Conservation (phyloP, 2,888 invertebrate species). For the Ichneumoninae sp. region DNA sequence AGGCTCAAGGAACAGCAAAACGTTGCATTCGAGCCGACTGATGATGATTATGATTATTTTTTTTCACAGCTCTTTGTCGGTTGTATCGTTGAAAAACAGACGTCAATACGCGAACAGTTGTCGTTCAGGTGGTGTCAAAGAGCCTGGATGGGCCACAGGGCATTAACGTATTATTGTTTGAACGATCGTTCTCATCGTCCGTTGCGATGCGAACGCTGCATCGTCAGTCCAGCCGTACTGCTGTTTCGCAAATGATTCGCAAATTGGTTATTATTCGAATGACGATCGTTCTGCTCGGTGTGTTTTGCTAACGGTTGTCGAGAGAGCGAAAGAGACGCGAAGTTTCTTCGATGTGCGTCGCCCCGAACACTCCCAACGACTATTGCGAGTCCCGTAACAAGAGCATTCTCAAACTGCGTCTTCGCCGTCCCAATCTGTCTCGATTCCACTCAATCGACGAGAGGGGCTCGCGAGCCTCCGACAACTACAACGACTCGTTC, state of each 20-base stretch:
- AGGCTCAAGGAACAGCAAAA: not conserved
- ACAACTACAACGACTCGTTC: not conserved
- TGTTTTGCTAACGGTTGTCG: conserved; percentile 13
- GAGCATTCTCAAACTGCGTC: conserved; percentile 61
- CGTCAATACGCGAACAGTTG: not conserved
- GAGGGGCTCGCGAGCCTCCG: conserved; percentile 22
- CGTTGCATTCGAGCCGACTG: not conserved
- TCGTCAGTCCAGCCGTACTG: conserved; percentile 12
- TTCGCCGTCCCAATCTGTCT: conserved; percentile 62
- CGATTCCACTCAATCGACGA: conserved; percentile 62
- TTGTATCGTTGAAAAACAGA: not conserved
- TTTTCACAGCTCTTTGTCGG: not conserved
- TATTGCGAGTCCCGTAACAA: conserved; percentile 8
- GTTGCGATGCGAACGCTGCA: conserved; percentile 10
- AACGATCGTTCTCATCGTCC: conserved; percentile 12
- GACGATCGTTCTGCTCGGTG: conserved; percentile 44
- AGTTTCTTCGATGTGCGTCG: not conserved
- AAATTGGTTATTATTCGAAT: conserved; percentile 63
- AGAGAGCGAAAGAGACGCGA: conserved; percentile 14
- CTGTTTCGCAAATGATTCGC: conserved; percentile 45
- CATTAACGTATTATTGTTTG: conserved; percentile 41
- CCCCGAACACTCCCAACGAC: conserved; percentile 19
- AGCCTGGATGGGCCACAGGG: not conserved
- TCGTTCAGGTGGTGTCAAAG: not conserved
- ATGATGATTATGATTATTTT: not conserved